These are phyloP conservation scores for Endotricha flammealis DNA, from an alignment of 2,888 invertebrate species.

Conservation along the genomic window DNA sequence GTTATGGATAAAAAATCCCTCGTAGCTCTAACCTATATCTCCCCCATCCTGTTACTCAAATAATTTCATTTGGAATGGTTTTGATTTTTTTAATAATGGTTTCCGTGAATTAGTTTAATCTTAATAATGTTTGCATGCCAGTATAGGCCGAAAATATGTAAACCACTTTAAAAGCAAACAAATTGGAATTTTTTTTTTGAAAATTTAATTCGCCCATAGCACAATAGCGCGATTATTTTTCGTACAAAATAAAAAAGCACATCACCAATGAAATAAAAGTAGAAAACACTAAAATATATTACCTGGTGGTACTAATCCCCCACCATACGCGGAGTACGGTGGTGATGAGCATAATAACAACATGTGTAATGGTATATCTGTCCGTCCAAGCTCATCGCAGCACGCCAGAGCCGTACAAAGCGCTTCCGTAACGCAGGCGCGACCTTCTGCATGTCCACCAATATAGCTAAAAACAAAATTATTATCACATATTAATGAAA, in stretches of 20 bases:
- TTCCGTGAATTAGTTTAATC: too few relatives aligned
- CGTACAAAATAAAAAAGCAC: too few relatives aligned
- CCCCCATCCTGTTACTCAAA: too few relatives aligned
- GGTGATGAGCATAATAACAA: conserved; percentile 94
- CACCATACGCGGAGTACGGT: conserved; percentile 92
- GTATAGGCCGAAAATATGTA: conserved; percentile 35
- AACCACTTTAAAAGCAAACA: neutral
- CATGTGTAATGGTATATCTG: conserved; percentile 82
- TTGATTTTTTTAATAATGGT: too few relatives aligned
- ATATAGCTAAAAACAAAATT: conserved; percentile 78
- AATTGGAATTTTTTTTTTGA: too few relatives aligned
- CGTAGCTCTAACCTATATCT: too few relatives aligned
- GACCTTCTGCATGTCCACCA: conserved; percentile 93
- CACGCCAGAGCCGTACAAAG: conserved; percentile 91
- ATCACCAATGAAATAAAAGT: neutral
- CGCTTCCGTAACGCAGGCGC: conserved; percentile 94
- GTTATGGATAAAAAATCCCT: too few relatives aligned
- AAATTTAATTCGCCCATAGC: too few relatives aligned
- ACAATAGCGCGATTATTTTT: too few relatives aligned
- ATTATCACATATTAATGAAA: too few relatives aligned
- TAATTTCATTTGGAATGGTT: too few relatives aligned
- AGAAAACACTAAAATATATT: conserved; percentile 9
- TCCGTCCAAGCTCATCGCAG: conserved; percentile 89
- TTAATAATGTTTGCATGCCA: too few relatives aligned
- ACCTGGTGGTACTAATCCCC: conserved; percentile 60